Conservation (phyloP, 37 sponge, comb jelly and placozoan species). For the Aphrocallistes beatrix region DNA sequence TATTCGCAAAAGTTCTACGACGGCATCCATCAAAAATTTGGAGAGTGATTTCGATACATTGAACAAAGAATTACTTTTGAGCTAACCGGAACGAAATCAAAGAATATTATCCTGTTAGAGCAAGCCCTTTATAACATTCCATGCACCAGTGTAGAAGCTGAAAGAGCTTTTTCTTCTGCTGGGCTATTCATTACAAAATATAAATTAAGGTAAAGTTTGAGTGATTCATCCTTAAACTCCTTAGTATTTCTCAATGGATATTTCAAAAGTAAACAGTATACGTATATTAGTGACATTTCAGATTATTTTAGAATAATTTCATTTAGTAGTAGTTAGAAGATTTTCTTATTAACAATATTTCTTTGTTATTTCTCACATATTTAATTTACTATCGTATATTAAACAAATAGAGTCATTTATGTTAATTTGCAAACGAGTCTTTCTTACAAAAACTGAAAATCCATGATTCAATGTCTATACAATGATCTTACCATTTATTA, state of each 20-base stretch:
- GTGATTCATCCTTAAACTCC: not conserved
- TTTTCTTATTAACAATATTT: not conserved
- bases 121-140: conserved; percentile 6
- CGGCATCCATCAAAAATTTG: not conserved
- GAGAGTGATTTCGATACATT: not conserved
- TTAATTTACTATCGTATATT: no score
- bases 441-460: no score
- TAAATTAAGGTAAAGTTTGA: conserved; percentile 2
- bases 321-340: not conserved
- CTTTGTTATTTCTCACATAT: not conserved
- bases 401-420: no score
- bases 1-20: not conserved
- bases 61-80: conserved; percentile 5
- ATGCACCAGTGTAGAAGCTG: conserved; percentile 9
- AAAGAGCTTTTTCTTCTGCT: conserved; percentile 10
- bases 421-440: no score
- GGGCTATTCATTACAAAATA: not conserved
- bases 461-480: no score
- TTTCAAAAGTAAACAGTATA: conserved; percentile 11
- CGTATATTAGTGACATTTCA: not conserved
- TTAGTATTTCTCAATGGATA: not conserved
- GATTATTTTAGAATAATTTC: not conserved
- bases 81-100: not conserved
- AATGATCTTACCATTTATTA: no score
- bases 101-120: not conserved